phyloP scores from a whole-genome alignment of 2,888 invertebrate species.

The Tachystola acroxantha region DNA sequence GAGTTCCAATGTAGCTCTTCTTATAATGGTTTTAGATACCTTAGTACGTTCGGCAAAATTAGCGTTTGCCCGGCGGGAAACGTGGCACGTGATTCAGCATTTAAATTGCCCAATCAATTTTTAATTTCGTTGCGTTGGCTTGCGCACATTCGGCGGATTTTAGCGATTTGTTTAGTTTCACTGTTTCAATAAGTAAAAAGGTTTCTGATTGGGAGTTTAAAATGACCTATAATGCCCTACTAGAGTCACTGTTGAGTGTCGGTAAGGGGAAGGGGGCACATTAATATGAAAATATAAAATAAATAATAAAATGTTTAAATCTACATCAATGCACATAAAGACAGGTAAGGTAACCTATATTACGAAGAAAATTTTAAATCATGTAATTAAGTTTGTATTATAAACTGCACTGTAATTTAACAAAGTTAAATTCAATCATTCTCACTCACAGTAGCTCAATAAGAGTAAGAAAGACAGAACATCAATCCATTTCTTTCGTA shows the following conservation, averaged over 20 bases:
- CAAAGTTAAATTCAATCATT: slow-evolving; percentile 21
- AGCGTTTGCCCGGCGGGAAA: slow-evolving; percentile 38
- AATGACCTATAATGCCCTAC: too few relatives aligned
- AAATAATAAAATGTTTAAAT: too few relatives aligned
- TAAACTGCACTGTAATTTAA: too few relatives aligned
- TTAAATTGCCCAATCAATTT: slow-evolving; percentile 68
- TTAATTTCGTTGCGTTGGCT: slow-evolving; percentile 45
- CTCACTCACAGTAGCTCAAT: slow-evolving; percentile 36
- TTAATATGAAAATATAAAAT: too few relatives aligned
- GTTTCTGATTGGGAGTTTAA: too few relatives aligned
- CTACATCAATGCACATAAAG: too few relatives aligned
- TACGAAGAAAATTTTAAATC: too few relatives aligned
- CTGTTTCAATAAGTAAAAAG: slow-evolving; percentile 1
- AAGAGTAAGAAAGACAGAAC: slow-evolving; percentile 50
- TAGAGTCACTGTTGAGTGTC: too few relatives aligned
- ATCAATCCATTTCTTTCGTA: slow-evolving; percentile 46
- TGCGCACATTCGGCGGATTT: slow-evolving; percentile 6
- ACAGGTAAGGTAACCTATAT: too few relatives aligned
- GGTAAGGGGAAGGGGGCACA: too few relatives aligned
- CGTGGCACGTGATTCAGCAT: slow-evolving; percentile 59
- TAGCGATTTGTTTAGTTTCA: background rate
- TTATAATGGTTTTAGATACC: slow-evolving; percentile 28
- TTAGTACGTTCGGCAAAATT: slow-evolving; percentile 33
- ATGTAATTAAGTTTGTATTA: too few relatives aligned
- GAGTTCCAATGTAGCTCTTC: slow-evolving; percentile 19